These are phyloP conservation scores for Zosterops hypoxanthus DNA, from an alignment of 2,113 vertebrate species.

Conservation along the genomic window DNA sequence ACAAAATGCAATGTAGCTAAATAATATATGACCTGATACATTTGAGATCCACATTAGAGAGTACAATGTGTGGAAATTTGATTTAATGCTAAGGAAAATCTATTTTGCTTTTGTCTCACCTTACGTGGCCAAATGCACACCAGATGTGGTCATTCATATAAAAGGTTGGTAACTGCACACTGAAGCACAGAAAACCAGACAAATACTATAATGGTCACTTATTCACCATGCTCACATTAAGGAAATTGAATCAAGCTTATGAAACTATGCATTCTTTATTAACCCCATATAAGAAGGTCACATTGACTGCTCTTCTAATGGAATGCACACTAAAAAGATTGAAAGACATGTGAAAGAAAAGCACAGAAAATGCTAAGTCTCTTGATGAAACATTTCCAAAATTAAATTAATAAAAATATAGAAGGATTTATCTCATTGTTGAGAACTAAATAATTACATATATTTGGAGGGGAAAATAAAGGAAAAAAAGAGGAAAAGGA, in stretches of 20 bases:
- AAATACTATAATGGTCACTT: constrained; percentile 74
- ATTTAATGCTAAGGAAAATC: constrained; percentile 77
- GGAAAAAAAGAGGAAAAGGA: background rate
- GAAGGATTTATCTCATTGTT: background rate
- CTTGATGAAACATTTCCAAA: background rate
- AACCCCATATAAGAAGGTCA: constrained; percentile 69
- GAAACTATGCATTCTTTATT: constrained; percentile 75
- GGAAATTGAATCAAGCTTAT: constrained; percentile 78
- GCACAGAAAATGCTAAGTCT: background rate
- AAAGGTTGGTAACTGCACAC: constrained; percentile 66
- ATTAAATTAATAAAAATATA: background rate
- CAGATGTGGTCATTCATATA: constrained; percentile 74
- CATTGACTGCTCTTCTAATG: constrained; percentile 60
- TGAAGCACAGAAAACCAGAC: constrained; percentile 42
- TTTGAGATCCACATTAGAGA: constrained; percentile 72
- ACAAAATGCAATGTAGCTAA: constrained; percentile 67
- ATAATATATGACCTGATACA: constrained; percentile 78
- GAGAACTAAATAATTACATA: background rate
- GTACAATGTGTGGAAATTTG: constrained; percentile 74
- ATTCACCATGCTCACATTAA: constrained; percentile 58
- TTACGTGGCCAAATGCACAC: constrained; percentile 74
- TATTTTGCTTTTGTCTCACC: constrained; percentile 79
- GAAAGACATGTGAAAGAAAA: constrained; percentile 42
- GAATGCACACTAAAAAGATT: constrained; percentile 30
- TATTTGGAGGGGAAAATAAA: background rate